Conservation (phyloP, 2,113 vertebrate genomes). For the Perognathus longimembris region DNA sequence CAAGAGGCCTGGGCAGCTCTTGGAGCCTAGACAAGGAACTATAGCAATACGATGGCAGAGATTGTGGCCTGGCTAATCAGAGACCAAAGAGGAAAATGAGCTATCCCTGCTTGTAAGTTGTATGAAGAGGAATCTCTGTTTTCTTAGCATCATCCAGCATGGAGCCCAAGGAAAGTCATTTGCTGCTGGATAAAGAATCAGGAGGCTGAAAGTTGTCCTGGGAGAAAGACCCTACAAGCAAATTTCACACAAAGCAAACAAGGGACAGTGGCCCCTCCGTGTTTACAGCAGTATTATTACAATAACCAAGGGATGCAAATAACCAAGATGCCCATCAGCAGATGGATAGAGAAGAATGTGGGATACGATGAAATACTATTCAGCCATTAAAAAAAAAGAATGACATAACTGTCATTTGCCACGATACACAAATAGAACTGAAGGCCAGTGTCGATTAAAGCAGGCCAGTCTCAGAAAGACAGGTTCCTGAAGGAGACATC, state of each 20-base stretch:
- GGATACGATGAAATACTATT: neutral
- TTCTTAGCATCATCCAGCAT: neutral
- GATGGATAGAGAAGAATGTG: neutral
- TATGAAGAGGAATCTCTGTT: neutral
- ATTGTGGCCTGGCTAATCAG: rapidly evolving
- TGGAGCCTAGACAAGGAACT: neutral
- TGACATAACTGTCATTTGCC: neutral
- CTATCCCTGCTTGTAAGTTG: neutral
- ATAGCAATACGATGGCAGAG: neutral
- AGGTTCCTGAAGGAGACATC: neutral
- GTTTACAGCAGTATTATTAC: neutral
- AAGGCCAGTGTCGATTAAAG: neutral
- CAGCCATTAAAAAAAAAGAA: neutral
- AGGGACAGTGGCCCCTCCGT: neutral
- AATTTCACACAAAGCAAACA: neutral
- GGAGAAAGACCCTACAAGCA: neutral
- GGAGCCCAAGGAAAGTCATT: neutral
- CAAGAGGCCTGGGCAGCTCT: neutral
- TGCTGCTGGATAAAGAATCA: neutral
- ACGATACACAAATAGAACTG: neutral
- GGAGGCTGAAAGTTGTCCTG: neutral
- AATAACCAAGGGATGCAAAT: neutral
- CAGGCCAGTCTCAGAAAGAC: neutral
- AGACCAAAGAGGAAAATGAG: neutral
- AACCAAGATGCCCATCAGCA: neutral